A percentile compares a stretch with the other conserved stretches of the same genome.
These are phyloP conservation scores for Corella eumyota DNA, from an alignment of 23 tunicate genomes.

Conservation along the genomic window DNA sequence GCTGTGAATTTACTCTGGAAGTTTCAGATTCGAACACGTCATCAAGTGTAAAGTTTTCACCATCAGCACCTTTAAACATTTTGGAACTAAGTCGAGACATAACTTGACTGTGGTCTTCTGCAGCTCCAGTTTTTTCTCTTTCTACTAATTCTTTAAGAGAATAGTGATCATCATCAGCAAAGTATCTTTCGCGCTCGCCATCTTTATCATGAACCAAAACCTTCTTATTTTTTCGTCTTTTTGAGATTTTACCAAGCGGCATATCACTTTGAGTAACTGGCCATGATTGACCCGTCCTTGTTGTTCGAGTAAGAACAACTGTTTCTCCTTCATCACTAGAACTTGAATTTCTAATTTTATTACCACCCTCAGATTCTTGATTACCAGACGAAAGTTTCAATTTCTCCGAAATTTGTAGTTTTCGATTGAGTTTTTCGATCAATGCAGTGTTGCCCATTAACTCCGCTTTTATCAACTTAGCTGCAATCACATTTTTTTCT, in stretches of 20 bases:
- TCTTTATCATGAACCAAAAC: slow-evolving; percentile 48
- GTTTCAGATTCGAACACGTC: slow-evolving; percentile 87
- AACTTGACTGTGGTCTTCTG: slow-evolving; percentile 44
- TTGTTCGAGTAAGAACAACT: slow-evolving; percentile 57
- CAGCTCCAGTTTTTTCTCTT: slow-evolving; percentile 69
- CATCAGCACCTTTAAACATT: slow-evolving; percentile 59
- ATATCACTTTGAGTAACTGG: slow-evolving; percentile 40
- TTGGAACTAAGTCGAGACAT: slow-evolving; percentile 66
- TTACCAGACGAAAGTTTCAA: slow-evolving; percentile 5
- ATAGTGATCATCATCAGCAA: slow-evolving; percentile 83
- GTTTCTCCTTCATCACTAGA: slow-evolving; percentile 21
- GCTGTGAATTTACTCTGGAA: slow-evolving; percentile 13
- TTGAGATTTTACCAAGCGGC: neutral
- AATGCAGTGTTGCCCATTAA: slow-evolving; percentile 54
- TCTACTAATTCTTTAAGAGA: slow-evolving; percentile 61
- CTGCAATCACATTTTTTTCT: slow-evolving; percentile 76
- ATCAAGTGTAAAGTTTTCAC: slow-evolving; percentile 81
- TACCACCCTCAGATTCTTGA: neutral
- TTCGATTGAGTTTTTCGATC: slow-evolving; percentile 43
- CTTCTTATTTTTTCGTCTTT: slow-evolving; percentile 39
- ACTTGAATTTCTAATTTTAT: neutral
- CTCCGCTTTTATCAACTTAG: slow-evolving; percentile 80
- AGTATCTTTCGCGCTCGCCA: slow-evolving; percentile 74
- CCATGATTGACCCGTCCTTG: slow-evolving; percentile 76
- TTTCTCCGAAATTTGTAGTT: slow-evolving; percentile 38